phyloP scores from a whole-genome alignment of 2,888 invertebrate genomes.

The Pherbina coryleti region DNA sequence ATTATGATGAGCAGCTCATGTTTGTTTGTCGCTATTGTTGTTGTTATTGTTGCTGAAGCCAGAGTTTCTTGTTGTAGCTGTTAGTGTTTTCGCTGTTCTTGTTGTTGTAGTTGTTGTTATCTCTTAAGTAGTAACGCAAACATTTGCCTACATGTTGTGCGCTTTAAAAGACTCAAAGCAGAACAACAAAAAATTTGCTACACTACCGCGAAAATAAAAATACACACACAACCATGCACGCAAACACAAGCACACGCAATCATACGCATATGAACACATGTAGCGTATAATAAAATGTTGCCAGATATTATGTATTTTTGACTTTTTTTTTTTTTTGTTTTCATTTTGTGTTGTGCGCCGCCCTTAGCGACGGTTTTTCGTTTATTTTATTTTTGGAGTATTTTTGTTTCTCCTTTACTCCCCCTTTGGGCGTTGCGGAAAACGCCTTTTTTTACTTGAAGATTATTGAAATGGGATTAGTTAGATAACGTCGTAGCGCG shows the following conservation, averaged over 20 bases:
- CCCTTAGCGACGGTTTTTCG: too few relatives aligned
- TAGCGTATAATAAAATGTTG: neutral
- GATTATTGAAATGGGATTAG: constrained; percentile 51
- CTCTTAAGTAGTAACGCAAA: neutral
- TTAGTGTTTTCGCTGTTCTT: neutral
- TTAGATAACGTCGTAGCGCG: constrained; percentile 46
- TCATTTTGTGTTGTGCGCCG: neutral
- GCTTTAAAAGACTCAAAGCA: neutral
- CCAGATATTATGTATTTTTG: neutral
- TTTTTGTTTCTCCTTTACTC: too few relatives aligned
- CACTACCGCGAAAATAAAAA: too few relatives aligned
- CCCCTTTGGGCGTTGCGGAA: neutral
- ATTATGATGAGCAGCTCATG: constrained; percentile 41
- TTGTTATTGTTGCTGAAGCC: neutral
- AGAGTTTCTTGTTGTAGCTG: neutral
- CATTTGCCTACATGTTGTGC: neutral
- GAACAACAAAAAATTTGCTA: too few relatives aligned
- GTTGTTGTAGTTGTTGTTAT: neutral
- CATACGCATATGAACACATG: neutral
- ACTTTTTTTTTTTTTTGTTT: neutral
- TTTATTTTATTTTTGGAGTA: too few relatives aligned
- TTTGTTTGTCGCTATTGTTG: constrained; percentile 20
- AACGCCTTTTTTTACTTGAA: constrained; percentile 29
- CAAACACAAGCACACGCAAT: neutral
- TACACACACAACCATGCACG: neutral